Conservation (phyloP, 1,140 invertebrate genomes). For the Palaemon carinicauda region DNA sequence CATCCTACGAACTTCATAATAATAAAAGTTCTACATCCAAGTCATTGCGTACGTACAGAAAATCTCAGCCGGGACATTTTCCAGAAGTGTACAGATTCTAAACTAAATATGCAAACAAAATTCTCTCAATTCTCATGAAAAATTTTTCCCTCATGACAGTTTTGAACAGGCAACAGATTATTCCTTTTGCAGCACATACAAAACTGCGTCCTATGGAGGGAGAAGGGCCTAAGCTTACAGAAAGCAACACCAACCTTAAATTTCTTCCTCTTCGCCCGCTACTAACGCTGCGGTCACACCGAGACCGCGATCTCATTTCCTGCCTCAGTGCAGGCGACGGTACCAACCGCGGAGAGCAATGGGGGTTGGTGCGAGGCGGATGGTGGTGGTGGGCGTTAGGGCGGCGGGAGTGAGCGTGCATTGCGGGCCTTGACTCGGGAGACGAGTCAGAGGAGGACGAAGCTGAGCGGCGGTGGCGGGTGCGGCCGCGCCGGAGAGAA, state of each 20-base stretch:
- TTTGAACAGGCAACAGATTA: no score
- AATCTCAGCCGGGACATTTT: no score
- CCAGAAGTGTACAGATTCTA: no score
- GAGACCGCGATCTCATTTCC: constrained; percentile 15
- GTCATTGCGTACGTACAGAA: no score
- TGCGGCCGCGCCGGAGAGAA: constrained; percentile 40
- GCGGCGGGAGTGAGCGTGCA: constrained; percentile 15
- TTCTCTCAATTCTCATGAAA: no score
- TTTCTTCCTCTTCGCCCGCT: constrained; percentile 25
- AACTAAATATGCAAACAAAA: no score
- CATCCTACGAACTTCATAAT: no score
- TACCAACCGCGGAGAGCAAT: constrained; percentile 38
- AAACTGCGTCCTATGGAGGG: no score
- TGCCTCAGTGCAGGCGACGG: constrained; percentile 32
- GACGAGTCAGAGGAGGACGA: constrained; percentile 49
- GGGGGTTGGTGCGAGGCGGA: constrained; percentile 45
- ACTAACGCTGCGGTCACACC: constrained; percentile 34
- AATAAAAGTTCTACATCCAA: no score
- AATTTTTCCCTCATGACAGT: no score
- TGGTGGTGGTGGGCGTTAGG: constrained; percentile 6
- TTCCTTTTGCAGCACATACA: no score
- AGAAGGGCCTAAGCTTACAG: no score
- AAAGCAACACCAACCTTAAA: constrained; percentile 3
- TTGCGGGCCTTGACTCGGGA: constrained; percentile 25
- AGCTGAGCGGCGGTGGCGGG: constrained; percentile 45